These are phyloP conservation scores for Gerosis bhagava DNA, from an alignment of 2,888 invertebrate species.

Conservation along the genomic window DNA sequence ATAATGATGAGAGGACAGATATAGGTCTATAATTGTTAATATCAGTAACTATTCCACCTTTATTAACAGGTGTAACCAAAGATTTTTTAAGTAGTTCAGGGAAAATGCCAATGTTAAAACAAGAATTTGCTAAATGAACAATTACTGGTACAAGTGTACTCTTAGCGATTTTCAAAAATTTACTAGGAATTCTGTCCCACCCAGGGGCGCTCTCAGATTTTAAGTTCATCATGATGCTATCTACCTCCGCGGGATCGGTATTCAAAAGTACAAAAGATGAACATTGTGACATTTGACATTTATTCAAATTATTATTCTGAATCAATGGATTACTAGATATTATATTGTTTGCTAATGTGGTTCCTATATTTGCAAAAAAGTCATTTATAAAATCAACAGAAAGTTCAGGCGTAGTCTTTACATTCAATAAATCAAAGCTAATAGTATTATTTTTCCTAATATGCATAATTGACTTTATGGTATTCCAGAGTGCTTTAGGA, in stretches of 20 bases:
- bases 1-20: constrained; percentile 8
- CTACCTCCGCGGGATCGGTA: neutral
- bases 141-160: constrained; percentile 1
- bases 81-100: neutral
- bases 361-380: neutral
- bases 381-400: neutral
- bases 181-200: constrained; percentile 8
- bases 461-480: neutral
- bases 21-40: constrained; percentile 21
- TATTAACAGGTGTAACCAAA: constrained; percentile 5
- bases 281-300: too few relatives aligned
- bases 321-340: too few relatives aligned
- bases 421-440: neutral
- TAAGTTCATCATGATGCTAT: neutral
- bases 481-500: neutral
- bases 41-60: neutral
- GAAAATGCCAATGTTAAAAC: constrained; percentile 4
- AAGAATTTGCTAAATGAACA: constrained; percentile 5
- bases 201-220: constrained; percentile 1
- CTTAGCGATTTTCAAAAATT: constrained; percentile 1
- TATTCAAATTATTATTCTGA: too few relatives aligned
- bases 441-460: neutral
- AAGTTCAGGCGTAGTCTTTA: neutral
- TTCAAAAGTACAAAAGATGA: neutral
- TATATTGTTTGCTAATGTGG: too few relatives aligned